Conservation (phyloP, 2,888 invertebrate species). For the Trilocha varians region DNA sequence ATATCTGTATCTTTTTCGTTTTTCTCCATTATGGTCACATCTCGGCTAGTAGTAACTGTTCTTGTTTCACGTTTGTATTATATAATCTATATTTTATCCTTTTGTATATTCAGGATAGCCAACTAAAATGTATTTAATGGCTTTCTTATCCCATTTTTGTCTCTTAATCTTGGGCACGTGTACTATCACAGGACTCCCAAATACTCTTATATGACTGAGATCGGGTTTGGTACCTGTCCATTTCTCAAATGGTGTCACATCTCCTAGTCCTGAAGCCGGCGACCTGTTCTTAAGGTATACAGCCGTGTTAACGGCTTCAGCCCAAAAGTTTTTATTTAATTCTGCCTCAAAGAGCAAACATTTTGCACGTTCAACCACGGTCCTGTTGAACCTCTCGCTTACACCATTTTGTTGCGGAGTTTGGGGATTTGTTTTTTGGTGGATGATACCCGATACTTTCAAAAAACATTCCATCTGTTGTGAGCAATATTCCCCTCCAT, state of each 20-base stretch:
- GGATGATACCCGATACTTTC: too few relatives aligned
- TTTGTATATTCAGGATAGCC: constrained; percentile 9
- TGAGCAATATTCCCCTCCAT: too few relatives aligned
- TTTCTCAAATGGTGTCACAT: background rate
- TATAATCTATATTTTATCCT: constrained; percentile 9
- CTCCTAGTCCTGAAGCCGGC: background rate
- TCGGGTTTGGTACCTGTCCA: constrained; percentile 3
- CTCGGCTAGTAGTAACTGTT: constrained; percentile 4
- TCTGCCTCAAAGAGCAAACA: too few relatives aligned
- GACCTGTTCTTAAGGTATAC: constrained; percentile 1
- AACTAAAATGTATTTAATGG: constrained; percentile 5
- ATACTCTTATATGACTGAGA: constrained; percentile 2
- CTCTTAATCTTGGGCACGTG: constrained; percentile 4
- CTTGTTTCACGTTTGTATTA: constrained; percentile 3
- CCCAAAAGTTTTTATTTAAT: too few relatives aligned
- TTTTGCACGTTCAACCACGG: too few relatives aligned
- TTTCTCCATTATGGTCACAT: constrained; percentile 7
- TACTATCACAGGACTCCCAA: background rate
- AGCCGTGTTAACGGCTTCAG: too few relatives aligned
- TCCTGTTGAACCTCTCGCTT: too few relatives aligned
- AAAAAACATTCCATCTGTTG: too few relatives aligned
- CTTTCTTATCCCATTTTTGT: constrained; percentile 8
- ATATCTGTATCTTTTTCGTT: too few relatives aligned
- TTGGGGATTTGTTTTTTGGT: too few relatives aligned
- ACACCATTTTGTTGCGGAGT: too few relatives aligned